A percentile compares a stretch with the other conserved stretches of the same genome.
These are phyloP conservation scores for Mechanitis mazaeus DNA, from an alignment of 2,888 invertebrate species.

Conservation along the genomic window DNA sequence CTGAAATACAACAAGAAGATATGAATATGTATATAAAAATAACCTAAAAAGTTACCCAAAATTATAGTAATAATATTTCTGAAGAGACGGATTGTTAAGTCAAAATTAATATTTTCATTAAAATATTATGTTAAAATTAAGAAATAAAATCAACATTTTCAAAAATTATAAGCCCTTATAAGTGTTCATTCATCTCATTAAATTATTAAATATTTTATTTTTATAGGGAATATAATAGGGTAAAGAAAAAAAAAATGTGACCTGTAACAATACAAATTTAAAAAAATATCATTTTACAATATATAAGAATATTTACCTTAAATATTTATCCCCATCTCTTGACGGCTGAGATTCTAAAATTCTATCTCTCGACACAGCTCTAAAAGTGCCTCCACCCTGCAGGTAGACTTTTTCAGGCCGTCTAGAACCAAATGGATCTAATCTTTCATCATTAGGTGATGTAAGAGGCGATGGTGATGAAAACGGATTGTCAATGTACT, in stretches of 20 bases:
- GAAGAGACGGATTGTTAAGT: no score
- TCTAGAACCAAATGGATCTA: constrained; percentile 54
- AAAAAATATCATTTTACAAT: no score
- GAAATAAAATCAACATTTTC: no score
- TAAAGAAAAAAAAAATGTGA: neutral
- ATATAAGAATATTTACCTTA: constrained; percentile 46
- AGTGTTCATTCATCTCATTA: no score
- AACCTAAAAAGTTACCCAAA: neutral
- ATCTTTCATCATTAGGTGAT: constrained; percentile 67
- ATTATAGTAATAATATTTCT: no score
- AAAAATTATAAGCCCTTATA: no score
- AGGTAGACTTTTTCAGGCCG: constrained; percentile 68
- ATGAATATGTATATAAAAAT: neutral
- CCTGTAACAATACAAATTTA: neutral
- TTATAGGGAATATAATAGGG: no score
- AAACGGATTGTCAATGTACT: constrained; percentile 72
- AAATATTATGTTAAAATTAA: no score
- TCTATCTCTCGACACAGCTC: constrained; percentile 65
- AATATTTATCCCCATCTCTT: constrained; percentile 64
- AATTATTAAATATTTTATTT: no score
- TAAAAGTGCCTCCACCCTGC: constrained; percentile 70
- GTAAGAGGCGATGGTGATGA: constrained; percentile 72
- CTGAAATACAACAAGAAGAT: constrained; percentile 37
- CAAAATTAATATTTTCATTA: no score
- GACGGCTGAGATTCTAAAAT: constrained; percentile 65